phyloP scores from a whole-genome alignment of 2,113 vertebrate species.

The Thamnaconus septentrionalis region DNA sequence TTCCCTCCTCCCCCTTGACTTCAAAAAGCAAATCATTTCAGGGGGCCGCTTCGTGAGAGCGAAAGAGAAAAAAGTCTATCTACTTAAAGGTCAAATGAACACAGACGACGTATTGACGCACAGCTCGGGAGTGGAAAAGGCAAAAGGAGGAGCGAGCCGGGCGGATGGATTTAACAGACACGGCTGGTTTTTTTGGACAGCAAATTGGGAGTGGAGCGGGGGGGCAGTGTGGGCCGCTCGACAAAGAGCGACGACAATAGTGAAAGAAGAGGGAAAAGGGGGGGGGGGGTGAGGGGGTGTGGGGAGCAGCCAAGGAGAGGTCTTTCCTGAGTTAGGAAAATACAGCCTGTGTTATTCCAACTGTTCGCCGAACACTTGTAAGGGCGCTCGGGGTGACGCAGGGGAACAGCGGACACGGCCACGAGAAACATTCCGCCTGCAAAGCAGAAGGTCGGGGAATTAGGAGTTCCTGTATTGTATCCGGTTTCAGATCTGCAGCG shows the following conservation, averaged over 20 bases:
- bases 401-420: conserved; percentile 35
- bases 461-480: no score
- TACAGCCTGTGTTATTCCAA: conserved; percentile 63
- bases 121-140: conserved; percentile 60
- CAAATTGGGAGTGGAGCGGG: conserved; percentile 43
- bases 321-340: conserved; percentile 64
- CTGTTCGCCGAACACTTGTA: conserved; percentile 54
- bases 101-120: conserved; percentile 66
- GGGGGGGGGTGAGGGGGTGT: conserved; percentile 8
- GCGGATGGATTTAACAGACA: conserved; percentile 73
- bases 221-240: conserved; percentile 55
- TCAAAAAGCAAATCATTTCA: conserved; percentile 60
- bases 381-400: conserved; percentile 15
- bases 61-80: conserved; percentile 60
- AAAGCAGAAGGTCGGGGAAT: conserved; percentile 12
- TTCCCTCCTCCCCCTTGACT: conserved; percentile 29
- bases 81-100: conserved; percentile 77
- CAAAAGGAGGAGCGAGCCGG: conserved; percentile 19
- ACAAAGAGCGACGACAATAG: conserved; percentile 40
- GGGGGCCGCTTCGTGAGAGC: no score
- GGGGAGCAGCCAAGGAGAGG: conserved; percentile 45
- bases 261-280: conserved; percentile 48
- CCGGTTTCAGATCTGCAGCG: no score
- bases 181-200: conserved; percentile 66
- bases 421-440: no score